A percentile compares a stretch with the other conserved stretches of the same genome.
phyloP scores from a whole-genome alignment of 1,140 invertebrate genomes.

The Drosophila triauraria region DNA sequence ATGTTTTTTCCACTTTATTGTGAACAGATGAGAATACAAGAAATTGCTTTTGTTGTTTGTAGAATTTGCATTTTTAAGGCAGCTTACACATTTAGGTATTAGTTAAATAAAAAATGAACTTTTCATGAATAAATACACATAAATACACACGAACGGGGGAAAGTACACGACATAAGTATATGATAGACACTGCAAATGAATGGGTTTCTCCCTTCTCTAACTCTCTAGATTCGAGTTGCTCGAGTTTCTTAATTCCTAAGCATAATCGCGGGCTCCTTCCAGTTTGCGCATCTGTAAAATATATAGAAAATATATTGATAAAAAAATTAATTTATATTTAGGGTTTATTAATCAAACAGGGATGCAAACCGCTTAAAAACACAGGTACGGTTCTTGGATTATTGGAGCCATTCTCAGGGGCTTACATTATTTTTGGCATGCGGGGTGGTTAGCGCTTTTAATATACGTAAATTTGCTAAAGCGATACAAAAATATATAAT shows the following conservation, averaged over 20 bases:
- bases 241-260: constrained; percentile 38
- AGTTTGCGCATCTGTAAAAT: constrained; percentile 73
- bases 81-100: constrained; percentile 61
- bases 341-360: constrained; percentile 14
- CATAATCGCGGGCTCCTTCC: constrained; percentile 77
- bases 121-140: constrained; percentile 77
- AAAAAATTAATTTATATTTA: not conserved
- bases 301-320: constrained; percentile 14
- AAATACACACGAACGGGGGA: constrained; percentile 53
- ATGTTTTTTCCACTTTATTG: constrained; percentile 57
- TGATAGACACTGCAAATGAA: constrained; percentile 52
- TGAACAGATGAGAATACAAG: constrained; percentile 39
- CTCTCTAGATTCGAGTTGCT: constrained; percentile 46
- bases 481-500: constrained; percentile 27
- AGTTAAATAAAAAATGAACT: constrained; percentile 56
- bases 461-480: constrained; percentile 30
- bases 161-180: constrained; percentile 52
- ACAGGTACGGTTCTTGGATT: constrained; percentile 10
- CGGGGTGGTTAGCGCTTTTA: constrained; percentile 28
- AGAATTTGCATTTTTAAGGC: constrained; percentile 55
- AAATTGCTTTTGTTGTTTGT: constrained; percentile 23
- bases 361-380: constrained; percentile 30
- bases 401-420: constrained; percentile 13
- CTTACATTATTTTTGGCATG: constrained; percentile 18
- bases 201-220: constrained; percentile 33